Evolutionary conservation across 1,140 invertebrate species (phyloP), one percentile per base, ranked within the genome.

Genomic region (Cotesia vestalis): DNA sequence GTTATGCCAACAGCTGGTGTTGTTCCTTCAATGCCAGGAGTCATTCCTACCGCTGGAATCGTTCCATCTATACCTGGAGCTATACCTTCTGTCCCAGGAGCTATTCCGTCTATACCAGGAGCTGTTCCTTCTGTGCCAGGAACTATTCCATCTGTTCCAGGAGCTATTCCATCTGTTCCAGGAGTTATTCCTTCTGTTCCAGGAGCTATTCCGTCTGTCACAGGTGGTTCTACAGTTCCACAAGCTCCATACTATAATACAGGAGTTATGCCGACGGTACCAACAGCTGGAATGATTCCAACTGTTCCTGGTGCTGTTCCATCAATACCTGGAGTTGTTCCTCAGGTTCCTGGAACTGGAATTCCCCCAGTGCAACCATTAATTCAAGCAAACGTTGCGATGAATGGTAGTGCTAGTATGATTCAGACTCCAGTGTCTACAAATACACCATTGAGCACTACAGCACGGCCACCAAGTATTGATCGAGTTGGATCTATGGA

Each of bases 401-500:
- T 76, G 55, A 85, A 85, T 57, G 82, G 83, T 38, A 80, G 78
- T 36, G 73, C 76, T 35, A 53, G 17, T 20, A 53, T 59, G 38
- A 78, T 81, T 38, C 83, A 85, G 59, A 85, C 85, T 14, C 86
- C 86, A 46, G 86, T 87, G 27, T 87, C 86, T 4, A 82, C 85
- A 9, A 86, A 75, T 53, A 83, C 88, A 79, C 84, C 85, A 71
- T 59, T 85, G 76, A 84, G 88, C 75, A 84, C 88, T 78, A 85
- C 87, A 72, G 78, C 89, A 71, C 73, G 88, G 79, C 85, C 86
- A 52, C 86, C 86, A 8, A 86, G 86, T 66, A 85, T 87, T 81
- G 86, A 87, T 69, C 79, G 86, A 75, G 77, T 86, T 9, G 82
- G 86, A n/a, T 87, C 86, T 0, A 69, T 87, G 14, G 86, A 87